phyloP scores from a whole-genome alignment of 2,888 invertebrate species.

The Odontomyia ornata region DNA sequence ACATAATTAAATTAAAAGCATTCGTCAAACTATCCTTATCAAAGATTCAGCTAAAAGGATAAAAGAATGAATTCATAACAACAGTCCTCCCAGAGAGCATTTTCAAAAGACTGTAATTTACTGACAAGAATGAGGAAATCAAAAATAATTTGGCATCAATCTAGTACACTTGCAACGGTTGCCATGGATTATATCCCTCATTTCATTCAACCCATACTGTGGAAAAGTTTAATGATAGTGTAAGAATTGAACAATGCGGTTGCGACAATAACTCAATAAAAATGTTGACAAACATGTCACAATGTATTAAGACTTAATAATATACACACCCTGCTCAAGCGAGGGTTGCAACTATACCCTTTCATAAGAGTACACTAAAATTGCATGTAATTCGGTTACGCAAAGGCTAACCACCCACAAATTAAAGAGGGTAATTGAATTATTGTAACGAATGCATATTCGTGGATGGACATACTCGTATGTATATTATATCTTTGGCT shows the following conservation, averaged over 20 bases:
- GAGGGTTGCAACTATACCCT: neutral
- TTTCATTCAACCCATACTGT: neutral
- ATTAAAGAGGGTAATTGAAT: constrained; percentile 18
- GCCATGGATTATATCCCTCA: neutral
- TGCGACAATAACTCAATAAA: constrained; percentile 58
- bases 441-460: neutral
- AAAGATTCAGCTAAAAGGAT: neutral
- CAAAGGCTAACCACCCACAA: constrained; percentile 26
- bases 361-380: neutral
- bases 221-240: neutral
- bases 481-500: too few species aligned
- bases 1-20: too few species aligned
- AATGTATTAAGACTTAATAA: constrained; percentile 57
- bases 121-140: neutral
- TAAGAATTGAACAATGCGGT: constrained; percentile 18
- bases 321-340: constrained; percentile 29
- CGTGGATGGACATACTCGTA: too few species aligned
- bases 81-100: neutral
- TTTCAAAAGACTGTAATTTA: neutral
- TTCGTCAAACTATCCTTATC: too few species aligned
- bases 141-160: neutral
- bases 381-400: constrained; percentile 14
- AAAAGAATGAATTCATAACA: neutral
- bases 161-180: neutral
- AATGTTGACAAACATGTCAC: constrained; percentile 64